Percentiles rank a stretch among this genome's conserved stretches.
Conservation (phyloP, 1,140 invertebrate genomes). For the Diploscapter pachys region DNA sequence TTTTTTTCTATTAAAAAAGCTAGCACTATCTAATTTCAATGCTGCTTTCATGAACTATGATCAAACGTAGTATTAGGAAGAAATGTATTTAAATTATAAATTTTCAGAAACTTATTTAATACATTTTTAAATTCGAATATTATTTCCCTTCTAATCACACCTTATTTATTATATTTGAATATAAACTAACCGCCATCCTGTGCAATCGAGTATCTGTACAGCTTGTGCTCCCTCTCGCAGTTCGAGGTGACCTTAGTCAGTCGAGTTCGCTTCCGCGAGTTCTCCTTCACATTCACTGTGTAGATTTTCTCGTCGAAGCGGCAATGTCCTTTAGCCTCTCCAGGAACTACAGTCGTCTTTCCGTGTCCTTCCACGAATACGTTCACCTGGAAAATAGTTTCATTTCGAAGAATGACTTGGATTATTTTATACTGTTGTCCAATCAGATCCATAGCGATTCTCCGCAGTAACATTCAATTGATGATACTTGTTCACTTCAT, state of each 20-base stretch:
- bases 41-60: no score
- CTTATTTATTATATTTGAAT: no score
- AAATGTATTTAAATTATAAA: constrained; percentile 44
- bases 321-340: not conserved
- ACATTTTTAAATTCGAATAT: not conserved
- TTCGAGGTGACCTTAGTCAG: not conserved
- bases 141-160: no score
- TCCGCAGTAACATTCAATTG: constrained; percentile 24
- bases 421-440: constrained; percentile 1
- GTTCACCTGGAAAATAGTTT: not conserved
- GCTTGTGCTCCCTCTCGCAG: not conserved
- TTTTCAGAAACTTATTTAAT: constrained; percentile 26
- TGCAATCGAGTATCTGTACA: no score
- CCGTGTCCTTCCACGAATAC: not conserved
- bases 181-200: no score
- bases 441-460: constrained; percentile 23
- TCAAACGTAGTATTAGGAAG: constrained; percentile 44
- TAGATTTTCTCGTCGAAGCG: constrained; percentile 8
- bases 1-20: no score
- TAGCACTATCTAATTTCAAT: no score
- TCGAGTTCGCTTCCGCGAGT: constrained; percentile 5
- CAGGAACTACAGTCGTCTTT: not conserved
- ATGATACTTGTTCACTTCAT: constrained; percentile 1
- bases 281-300: constrained; percentile 3
- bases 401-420: not conserved